phyloP scores from a whole-genome alignment of 1,140 invertebrate genomes.

The Platorchestia sp. region DNA sequence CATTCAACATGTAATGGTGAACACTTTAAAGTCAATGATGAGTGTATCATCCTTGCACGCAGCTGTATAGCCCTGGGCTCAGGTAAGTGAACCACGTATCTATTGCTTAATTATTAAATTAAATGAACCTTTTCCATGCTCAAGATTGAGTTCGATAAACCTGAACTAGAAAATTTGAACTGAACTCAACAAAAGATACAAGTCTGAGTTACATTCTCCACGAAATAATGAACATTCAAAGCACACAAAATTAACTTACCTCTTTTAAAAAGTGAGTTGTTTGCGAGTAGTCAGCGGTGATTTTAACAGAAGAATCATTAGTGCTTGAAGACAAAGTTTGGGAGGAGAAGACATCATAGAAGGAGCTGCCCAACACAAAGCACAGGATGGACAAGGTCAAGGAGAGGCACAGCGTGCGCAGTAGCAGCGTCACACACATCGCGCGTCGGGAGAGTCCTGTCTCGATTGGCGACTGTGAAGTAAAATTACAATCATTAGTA shows the following conservation, averaged over 20 bases:
- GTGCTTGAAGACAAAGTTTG: neutral
- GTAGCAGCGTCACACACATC: neutral
- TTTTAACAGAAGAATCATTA: neutral
- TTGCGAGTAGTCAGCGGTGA: neutral
- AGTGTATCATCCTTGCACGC: no score
- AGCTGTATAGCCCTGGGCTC: neutral
- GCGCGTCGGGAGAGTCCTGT: neutral
- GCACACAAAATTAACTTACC: neutral
- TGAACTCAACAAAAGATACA: no score
- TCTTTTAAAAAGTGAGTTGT: neutral
- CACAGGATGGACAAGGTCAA: neutral
- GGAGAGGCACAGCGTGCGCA: neutral
- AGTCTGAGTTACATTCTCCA: neutral
- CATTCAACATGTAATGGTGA: no score
- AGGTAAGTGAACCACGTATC: neutral
- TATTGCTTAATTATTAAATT: neutral
- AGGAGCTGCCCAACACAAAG: neutral
- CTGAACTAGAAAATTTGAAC: neutral
- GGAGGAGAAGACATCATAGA: neutral
- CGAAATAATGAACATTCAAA: neutral
- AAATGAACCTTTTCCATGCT: neutral
- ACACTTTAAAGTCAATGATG: no score
- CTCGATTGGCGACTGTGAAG: neutral
- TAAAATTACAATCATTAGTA: neutral
- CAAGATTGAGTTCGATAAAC: neutral